A percentile compares a stretch with the other conserved stretches of the same genome.
Evolutionary conservation across 2,113 vertebrate genomes (phyloP).

Genomic region (Herpetotheres cachinnans): DNA sequence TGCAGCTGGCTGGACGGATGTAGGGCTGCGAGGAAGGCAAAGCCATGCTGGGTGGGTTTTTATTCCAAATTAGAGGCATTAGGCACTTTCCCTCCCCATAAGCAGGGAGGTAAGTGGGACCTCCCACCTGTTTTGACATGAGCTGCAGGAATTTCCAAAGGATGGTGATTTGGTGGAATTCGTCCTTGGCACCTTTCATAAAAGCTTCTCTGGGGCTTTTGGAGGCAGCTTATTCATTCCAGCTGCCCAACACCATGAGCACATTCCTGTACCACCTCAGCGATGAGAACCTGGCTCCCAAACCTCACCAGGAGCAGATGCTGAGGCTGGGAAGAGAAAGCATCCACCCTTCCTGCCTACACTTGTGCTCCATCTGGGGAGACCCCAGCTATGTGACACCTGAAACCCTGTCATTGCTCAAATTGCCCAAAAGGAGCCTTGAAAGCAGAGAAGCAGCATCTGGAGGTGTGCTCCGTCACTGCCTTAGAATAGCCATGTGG

Average conservation of each 20-base stretch:
- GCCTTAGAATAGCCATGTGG: neutral
- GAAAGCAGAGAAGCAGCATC: neutral
- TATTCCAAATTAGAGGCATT: neutral
- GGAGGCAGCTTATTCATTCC: neutral
- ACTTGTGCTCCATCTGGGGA: neutral
- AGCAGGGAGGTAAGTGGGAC: rapidly evolving
- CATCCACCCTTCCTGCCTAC: neutral
- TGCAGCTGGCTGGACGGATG: neutral
- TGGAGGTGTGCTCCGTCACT: rapidly evolving
- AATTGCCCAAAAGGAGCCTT: neutral
- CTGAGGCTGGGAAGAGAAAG: neutral
- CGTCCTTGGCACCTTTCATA: neutral
- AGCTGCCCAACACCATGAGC: neutral
- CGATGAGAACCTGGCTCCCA: neutral
- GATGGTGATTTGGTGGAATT: neutral
- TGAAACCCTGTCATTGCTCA: neutral
- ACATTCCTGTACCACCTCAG: rapidly evolving
- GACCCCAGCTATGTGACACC: neutral
- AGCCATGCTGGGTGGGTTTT: neutral
- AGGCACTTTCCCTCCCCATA: neutral
- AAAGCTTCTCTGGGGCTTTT: neutral
- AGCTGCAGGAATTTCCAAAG: neutral
- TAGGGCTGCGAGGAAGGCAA: neutral
- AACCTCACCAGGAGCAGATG: neutral
- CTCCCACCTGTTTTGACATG: rapidly evolving